Percentiles rank a stretch among this genome's conserved stretches.
These are phyloP conservation scores for Xiphophorus birchmanni DNA, from an alignment of 2,797 vertebrate genomes.

Conservation along the genomic window DNA sequence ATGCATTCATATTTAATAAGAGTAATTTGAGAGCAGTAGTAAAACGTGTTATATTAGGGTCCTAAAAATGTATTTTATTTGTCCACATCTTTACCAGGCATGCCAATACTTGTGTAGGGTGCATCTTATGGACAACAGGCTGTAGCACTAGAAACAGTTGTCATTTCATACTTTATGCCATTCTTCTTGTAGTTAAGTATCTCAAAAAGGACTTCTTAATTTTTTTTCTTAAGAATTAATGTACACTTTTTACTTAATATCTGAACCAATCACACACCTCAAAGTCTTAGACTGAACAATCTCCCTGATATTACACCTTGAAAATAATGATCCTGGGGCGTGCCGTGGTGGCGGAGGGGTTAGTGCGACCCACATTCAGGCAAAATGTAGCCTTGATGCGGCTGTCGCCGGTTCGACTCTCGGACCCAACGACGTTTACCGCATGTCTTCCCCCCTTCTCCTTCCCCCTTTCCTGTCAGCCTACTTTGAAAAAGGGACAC, in stretches of 20 bases:
- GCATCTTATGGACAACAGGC: constrained; percentile 9
- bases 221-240: constrained; percentile 23
- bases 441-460: too few relatives aligned
- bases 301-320: constrained; percentile 1
- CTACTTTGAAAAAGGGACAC: too few relatives aligned
- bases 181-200: constrained; percentile 26
- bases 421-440: too few relatives aligned
- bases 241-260: constrained; percentile 20
- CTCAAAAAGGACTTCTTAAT: constrained; percentile 29
- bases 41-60: neutral
- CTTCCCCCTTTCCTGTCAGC: too few relatives aligned
- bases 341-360: too few relatives aligned
- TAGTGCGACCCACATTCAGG: too few relatives aligned
- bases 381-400: too few relatives aligned
- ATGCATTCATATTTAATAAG: neutral
- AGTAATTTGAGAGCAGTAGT: neutral
- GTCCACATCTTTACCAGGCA: neutral
- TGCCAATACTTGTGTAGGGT: constrained; percentile 5
- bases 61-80: neutral
- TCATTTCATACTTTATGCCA: constrained; percentile 41
- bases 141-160: constrained; percentile 58
- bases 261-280: constrained; percentile 24
- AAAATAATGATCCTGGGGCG: neutral
- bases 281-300: neutral
- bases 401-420: too few relatives aligned